Conservation (phyloP, 2,113 vertebrate genomes). For the Lamprotornis superbus region DNA sequence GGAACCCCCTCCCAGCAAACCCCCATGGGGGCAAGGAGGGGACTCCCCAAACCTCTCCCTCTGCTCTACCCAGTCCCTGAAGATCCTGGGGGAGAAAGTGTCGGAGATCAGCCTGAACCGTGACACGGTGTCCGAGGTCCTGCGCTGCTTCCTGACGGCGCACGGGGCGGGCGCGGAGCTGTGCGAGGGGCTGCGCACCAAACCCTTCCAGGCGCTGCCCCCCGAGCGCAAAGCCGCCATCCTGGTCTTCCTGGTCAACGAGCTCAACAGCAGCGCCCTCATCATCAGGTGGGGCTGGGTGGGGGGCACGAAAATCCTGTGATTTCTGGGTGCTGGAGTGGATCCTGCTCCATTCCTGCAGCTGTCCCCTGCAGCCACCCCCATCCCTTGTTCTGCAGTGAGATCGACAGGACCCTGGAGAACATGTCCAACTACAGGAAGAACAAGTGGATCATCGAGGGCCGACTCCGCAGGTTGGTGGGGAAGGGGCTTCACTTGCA, state of each 20-base stretch:
- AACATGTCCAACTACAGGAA: slow-evolving; percentile 89
- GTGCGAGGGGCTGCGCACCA: slow-evolving; percentile 85
- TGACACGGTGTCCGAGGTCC: slow-evolving; percentile 88
- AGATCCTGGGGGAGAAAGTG: slow-evolving; percentile 93
- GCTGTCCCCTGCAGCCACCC: rapidly evolving
- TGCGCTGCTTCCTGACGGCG: slow-evolving; percentile 89
- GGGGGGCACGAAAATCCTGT: rapidly evolving
- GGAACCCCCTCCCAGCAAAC: not conserved
- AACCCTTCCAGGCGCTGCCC: slow-evolving; percentile 89
- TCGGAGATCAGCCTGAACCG: slow-evolving; percentile 87
- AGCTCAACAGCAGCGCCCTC: slow-evolving; percentile 88
- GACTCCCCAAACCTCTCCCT: not conserved
- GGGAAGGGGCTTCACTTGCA: not conserved
- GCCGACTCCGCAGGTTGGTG: slow-evolving; percentile 88
- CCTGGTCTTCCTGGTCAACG: slow-evolving; percentile 90
- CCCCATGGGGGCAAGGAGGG: rapidly evolving
- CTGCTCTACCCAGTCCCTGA: slow-evolving; percentile 80
- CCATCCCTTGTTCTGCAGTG: slow-evolving; percentile 67
- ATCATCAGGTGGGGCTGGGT: slow-evolving; percentile 79
- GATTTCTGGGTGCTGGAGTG: rapidly evolving
- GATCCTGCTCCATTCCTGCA: rapidly evolving
- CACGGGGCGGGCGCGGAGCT: slow-evolving; percentile 82
- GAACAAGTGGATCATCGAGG: slow-evolving; percentile 97
- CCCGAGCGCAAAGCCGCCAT: slow-evolving; percentile 87
- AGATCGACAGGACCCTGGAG: slow-evolving; percentile 94